phyloP scores from a whole-genome alignment of 2,797 vertebrate species.

The Melanotaenia boesemani region DNA sequence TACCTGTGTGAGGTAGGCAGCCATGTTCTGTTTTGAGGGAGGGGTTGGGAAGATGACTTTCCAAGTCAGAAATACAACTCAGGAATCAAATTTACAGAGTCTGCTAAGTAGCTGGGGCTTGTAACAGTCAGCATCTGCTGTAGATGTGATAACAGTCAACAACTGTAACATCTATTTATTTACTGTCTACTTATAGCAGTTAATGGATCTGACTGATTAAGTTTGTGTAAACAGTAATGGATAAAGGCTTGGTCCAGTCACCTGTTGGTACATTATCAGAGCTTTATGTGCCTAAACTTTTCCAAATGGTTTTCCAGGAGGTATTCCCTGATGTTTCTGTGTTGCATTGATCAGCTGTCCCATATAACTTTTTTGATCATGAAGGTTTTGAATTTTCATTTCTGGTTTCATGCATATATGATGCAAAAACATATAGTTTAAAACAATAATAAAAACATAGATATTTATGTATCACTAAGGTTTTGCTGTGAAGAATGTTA shows the following conservation, averaged over 20 bases:
- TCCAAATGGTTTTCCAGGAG: not conserved
- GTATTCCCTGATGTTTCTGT: not conserved
- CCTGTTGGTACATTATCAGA: not conserved
- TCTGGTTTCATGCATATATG: not conserved
- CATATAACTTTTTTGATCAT: not conserved
- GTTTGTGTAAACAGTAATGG: not conserved
- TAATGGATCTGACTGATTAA: not conserved
- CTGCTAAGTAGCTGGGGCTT: not conserved
- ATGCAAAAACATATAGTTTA: not conserved
- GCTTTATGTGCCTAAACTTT: not conserved
- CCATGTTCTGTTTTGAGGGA: not conserved
- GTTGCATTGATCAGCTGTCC: not conserved
- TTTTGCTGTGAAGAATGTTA: conserved; percentile 4
- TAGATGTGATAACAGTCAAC: not conserved
- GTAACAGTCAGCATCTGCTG: not conserved
- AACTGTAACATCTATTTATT: no score
- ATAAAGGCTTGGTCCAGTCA: not conserved
- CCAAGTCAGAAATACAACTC: not conserved
- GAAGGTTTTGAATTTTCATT: not conserved
- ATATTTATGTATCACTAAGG: conserved; percentile 11
- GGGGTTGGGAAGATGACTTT: not conserved
- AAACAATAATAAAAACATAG: conserved; percentile 30
- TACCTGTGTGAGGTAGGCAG: not conserved
- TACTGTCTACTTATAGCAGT: not conserved
- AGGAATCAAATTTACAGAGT: not conserved